These are phyloP conservation scores for Punctoribates punctum DNA, from an alignment of 2,888 invertebrate species.

Conservation along the genomic window DNA sequence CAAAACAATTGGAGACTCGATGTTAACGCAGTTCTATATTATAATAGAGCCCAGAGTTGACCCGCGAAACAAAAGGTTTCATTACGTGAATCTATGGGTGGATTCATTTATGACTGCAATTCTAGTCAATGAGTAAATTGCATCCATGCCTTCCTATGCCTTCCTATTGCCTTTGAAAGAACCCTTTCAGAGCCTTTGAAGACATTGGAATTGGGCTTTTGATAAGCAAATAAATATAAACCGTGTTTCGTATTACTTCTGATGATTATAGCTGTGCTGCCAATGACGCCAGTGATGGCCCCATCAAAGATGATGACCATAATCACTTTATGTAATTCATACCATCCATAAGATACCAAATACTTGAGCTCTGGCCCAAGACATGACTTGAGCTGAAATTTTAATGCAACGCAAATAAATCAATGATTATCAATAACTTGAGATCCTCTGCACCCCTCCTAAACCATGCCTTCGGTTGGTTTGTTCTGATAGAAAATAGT, in stretches of 20 bases:
- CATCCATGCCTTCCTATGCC: neutral
- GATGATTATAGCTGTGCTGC: neutral
- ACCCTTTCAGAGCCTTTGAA: too few relatives aligned
- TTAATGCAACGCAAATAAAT: too few relatives aligned
- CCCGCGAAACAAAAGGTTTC: conserved; percentile 27
- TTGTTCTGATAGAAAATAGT: too few relatives aligned
- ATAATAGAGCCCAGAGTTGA: conserved; percentile 27
- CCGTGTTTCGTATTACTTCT: neutral
- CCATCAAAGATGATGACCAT: too few relatives aligned
- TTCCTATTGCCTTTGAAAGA: neutral
- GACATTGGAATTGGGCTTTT: too few relatives aligned
- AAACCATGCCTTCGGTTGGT: too few relatives aligned
- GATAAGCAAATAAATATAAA: neutral
- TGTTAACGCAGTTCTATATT: conserved; percentile 14
- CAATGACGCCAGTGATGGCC: neutral
- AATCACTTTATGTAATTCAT: too few relatives aligned
- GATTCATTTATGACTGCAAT: conserved; percentile 17
- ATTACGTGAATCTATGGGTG: conserved; percentile 23
- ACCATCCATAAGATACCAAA: too few relatives aligned
- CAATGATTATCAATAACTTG: too few relatives aligned
- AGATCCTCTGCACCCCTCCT: too few relatives aligned
- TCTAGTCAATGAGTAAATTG: neutral
- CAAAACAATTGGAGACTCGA: conserved; percentile 20
- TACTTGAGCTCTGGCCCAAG: too few relatives aligned
- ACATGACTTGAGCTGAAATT: too few relatives aligned